Base-by-base conservation (phyloP, 2,113 vertebrate species). In the Perccottus glenii region DNA sequence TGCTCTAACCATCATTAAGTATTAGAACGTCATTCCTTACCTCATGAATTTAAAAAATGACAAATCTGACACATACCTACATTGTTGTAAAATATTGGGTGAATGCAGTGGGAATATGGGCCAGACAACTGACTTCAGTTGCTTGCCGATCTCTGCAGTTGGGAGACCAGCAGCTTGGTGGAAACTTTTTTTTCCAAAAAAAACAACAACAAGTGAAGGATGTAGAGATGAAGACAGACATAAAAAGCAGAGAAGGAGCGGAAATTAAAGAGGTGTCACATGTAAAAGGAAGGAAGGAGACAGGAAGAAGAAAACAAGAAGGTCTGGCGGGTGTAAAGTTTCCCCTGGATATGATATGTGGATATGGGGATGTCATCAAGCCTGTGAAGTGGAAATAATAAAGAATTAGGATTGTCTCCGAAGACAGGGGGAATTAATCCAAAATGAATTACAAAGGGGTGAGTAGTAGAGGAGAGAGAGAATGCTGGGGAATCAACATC, bases 361-460 rank as follows among this genome's bases (percentile, higher is more conserved):
- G 82, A 88, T 90, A 82, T 80, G 78, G 72, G 85, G 81, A 90
- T 91, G 89, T 89, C 91, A 92, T 90, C 84, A 84, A 85, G 70
- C 73, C 86, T 88, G 84, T 92, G 87, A 91, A 88, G 87, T 90
- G 89, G 90, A 91, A 91, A 92, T 89, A 91, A 91, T 88, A 91
- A 90, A 90, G 90, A 91, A 91, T 91, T 89, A 90, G 88, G 85
- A 90, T 91, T 87, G 87, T 90, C 91, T 92, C 90, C 78, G 87
- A 90, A 91, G 89, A 92, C 88, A 75, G 68, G 88, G 33, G 75
- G 83, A 92, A 91, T 91, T 92, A 91, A 92, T 92, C 87, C 91
- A 90, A 91, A 91, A 91, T 87, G 80, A 91, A 92, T 92, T 90
- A 92, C 63, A 55, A 68, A 74, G 70, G 60, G 77, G 67, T 48